Evolutionary conservation across 2,113 vertebrate species (phyloP), one percentile per base, ranked within the genome.

Genomic region (Semnornis frantzii): DNA sequence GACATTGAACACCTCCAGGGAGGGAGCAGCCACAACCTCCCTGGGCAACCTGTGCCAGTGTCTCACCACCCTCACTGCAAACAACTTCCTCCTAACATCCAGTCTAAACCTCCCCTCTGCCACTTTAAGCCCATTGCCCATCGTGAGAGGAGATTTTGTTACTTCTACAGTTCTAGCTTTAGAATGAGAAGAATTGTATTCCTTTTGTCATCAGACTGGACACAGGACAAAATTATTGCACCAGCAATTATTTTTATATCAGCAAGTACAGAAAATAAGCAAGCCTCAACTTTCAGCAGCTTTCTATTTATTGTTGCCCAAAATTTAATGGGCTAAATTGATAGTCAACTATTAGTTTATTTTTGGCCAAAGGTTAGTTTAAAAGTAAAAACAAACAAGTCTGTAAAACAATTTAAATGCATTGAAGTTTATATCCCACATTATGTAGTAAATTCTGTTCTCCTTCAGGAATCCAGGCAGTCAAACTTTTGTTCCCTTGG

Each of bases 401-500:
- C 34, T 55, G 25, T 78, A 81, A 84, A 85, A 81, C 31, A 68
- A 58, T 31, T 82, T 81, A 50, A 87, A 81, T 20, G 39, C 79
- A 54, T 50, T 24, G 28, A 83, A 94, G 57, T 86, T 94, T 86
- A 30, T 94, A 78, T 78, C 66, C 69, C 75, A 86, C 66, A 33
- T 70, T 85, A 80, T 37, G 23, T 72, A 86, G 83, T 75, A 81
- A 96, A 92, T 85, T 93, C 94, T 68, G 6, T 60, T 92, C 81
- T 82, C 71, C 92, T 95, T 90, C 96, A 96, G 91, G 92, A 95
- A 86, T 88, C 70, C 71, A 88, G 79, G n/a, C 93, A 95, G 82
- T 33, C 85, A 93, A 94, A 91, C 89, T 93, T 94, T 75, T 82
- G 87, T 95, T 96, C 95, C 95, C 77, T 94, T 94, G 95, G 94